Evolutionary conservation across 2,797 vertebrate genomes (phyloP).

Genomic region (Tarsius wallacei): DNA sequence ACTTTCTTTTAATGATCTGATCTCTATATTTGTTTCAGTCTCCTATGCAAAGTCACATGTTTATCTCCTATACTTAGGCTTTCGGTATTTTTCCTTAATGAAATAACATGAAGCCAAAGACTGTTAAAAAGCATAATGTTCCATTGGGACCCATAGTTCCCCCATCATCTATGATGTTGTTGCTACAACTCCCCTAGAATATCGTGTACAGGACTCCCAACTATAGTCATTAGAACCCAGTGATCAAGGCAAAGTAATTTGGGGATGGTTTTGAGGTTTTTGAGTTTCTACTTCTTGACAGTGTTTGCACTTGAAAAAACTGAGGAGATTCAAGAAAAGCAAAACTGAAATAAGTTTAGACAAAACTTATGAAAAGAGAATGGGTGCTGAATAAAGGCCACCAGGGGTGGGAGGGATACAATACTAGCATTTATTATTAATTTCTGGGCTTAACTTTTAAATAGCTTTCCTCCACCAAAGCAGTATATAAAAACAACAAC

Average conservation of each 20-base stretch:
- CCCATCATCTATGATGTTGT: not conserved
- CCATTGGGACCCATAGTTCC: not conserved
- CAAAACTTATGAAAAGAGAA: not conserved
- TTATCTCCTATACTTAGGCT: not conserved
- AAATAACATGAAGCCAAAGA: slow-evolving; percentile 49
- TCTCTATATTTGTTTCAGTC: not conserved
- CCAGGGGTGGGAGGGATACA: too few species aligned
- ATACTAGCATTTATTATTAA: not conserved
- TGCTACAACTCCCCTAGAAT: not conserved
- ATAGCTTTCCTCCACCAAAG: not conserved
- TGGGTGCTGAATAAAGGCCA: not conserved
- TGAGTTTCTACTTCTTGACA: not conserved
- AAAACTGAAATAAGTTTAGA: slow-evolving; percentile 37
- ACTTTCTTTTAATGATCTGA: not conserved
- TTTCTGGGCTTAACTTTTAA: slow-evolving; percentile 33
- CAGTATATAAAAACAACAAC: not conserved
- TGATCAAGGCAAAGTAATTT: not conserved
- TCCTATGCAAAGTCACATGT: not conserved
- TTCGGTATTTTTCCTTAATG: not conserved
- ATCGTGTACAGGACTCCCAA: not conserved
- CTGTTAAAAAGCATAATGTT: not conserved
- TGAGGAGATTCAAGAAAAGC: not conserved
- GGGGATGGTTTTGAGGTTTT: not conserved
- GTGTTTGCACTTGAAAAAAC: not conserved
- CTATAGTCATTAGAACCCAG: not conserved